Conservation (phyloP, 1,140 invertebrate genomes). For the Spodoptera litura region DNA sequence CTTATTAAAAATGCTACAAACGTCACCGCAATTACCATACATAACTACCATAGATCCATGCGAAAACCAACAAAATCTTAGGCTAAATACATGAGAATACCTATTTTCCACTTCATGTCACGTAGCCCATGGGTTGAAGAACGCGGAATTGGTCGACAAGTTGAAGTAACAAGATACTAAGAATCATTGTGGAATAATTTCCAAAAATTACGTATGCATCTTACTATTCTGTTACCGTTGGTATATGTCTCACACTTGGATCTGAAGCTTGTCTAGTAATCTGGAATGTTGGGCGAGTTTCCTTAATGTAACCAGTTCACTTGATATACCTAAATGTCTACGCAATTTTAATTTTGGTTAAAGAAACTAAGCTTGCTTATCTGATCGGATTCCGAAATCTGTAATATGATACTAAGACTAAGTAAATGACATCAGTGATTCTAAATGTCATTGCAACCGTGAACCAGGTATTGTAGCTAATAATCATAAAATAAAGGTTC, state of each 20-base stretch:
- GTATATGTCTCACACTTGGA: neutral
- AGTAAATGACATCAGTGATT: conserved; percentile 24
- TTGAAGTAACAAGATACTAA: conserved; percentile 52
- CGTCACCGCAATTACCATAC: conserved; percentile 65
- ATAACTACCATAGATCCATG: conserved; percentile 59
- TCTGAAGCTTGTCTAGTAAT: neutral
- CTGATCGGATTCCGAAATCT: neutral
- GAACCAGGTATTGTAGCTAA: conserved; percentile 5
- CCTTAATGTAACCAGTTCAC: conserved; percentile 31
- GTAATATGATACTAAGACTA: conserved; percentile 5
- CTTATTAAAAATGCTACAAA: conserved; percentile 40
- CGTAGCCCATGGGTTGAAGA: conserved; percentile 64
- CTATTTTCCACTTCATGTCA: conserved; percentile 63
- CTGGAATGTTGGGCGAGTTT: neutral
- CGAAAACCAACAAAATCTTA: conserved; percentile 58
- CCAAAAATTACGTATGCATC: conserved; percentile 54
- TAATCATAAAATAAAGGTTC: conserved; percentile 2
- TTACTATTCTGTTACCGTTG: conserved; percentile 46
- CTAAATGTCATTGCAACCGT: conserved; percentile 37
- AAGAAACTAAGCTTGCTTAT: neutral
- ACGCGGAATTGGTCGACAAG: conserved; percentile 62
- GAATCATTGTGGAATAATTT: conserved; percentile 60
- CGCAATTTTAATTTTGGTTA: no score
- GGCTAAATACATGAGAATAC: conserved; percentile 56
- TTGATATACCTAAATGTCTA: no score